A percentile compares a stretch with the other conserved stretches of the same genome.
phyloP scores from a whole-genome alignment of 37 sponge, comb jelly and placozoan species.

The Hexactinellida sp. region DNA sequence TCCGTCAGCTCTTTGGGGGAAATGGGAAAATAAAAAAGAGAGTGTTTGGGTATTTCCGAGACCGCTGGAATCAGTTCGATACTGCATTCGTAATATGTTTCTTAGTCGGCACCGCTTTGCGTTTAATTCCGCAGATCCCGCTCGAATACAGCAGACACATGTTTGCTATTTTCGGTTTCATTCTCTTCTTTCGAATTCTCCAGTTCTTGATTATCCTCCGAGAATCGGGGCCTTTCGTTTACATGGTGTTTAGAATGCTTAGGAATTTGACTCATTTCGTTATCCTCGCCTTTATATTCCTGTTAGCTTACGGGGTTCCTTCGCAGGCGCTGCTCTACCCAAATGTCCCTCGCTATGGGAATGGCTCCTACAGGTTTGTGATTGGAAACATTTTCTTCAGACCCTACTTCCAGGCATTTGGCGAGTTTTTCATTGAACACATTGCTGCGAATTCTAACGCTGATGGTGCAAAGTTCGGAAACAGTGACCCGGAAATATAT shows the following conservation, averaged over 20 bases:
- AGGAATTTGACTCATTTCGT: not conserved
- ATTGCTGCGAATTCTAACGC: not conserved
- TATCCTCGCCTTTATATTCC: not conserved
- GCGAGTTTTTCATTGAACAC: not conserved
- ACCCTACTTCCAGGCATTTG: slow-evolving; percentile 1
- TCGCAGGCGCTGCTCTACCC: not conserved
- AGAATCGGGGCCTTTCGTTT: not conserved
- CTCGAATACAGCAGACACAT: not conserved
- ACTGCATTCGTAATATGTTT: not conserved
- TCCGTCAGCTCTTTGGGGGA: not conserved
- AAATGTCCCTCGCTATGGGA: not conserved
- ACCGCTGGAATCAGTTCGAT: slow-evolving; percentile 5
- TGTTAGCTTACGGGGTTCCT: not conserved
- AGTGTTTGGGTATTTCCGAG: not conserved
- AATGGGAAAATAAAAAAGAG: not conserved
- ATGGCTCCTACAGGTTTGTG: not conserved
- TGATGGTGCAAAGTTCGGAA: not conserved
- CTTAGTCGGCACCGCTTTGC: not conserved
- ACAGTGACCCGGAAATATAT: not conserved
- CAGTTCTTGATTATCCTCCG: not conserved
- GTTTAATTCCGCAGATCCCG: not conserved
- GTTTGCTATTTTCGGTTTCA: not conserved
- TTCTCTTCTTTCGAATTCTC: slow-evolving; percentile 8
- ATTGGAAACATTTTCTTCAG: not conserved
- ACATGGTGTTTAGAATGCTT: slow-evolving; percentile 5